A percentile compares a stretch with the other conserved stretches of the same genome.
phyloP scores from a whole-genome alignment of 2,888 invertebrate genomes.

The Ashinkailepas kermadecensis region DNA sequence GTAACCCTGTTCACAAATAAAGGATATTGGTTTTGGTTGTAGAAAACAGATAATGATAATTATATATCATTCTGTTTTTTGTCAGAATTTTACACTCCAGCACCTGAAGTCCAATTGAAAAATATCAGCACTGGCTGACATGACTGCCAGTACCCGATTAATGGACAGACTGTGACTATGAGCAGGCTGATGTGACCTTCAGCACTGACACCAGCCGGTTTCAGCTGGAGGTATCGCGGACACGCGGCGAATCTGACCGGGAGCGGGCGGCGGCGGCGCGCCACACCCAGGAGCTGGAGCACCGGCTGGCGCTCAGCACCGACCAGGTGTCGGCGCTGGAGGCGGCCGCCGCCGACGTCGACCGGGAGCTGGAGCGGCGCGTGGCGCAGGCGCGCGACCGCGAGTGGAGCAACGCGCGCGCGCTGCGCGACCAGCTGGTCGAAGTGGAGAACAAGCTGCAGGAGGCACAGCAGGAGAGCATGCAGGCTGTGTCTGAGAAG shows the following conservation, averaged over 20 bases:
- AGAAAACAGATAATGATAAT: too few species aligned
- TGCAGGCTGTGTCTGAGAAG: constrained; percentile 7
- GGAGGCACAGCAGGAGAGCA: constrained; percentile 10
- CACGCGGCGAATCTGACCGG: not conserved
- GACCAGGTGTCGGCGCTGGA: not conserved
- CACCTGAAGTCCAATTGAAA: too few species aligned
- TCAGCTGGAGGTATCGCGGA: not conserved
- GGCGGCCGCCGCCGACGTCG: constrained; percentile 3
- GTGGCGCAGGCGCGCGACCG: constrained; percentile 17
- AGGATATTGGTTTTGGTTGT: too few species aligned
- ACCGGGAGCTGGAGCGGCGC: constrained; percentile 3
- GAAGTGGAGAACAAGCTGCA: constrained; percentile 15
- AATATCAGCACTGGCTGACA: too few species aligned
- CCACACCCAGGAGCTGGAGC: not conserved
- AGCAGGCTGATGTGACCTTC: too few species aligned
- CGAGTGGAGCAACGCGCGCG: constrained; percentile 16
- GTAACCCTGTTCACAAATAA: too few species aligned
- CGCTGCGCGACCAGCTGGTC: constrained; percentile 8
- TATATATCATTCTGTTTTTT: too few species aligned
- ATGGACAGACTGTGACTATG: not conserved
- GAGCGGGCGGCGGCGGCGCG: constrained; percentile 9
- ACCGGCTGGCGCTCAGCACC: not conserved
- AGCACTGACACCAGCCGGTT: not conserved
- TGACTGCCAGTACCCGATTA: too few species aligned
- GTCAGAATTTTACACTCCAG: too few species aligned